These are phyloP conservation scores for Thaumatotibia leucotreta DNA, from an alignment of 1,140 invertebrate genomes.

Conservation along the genomic window DNA sequence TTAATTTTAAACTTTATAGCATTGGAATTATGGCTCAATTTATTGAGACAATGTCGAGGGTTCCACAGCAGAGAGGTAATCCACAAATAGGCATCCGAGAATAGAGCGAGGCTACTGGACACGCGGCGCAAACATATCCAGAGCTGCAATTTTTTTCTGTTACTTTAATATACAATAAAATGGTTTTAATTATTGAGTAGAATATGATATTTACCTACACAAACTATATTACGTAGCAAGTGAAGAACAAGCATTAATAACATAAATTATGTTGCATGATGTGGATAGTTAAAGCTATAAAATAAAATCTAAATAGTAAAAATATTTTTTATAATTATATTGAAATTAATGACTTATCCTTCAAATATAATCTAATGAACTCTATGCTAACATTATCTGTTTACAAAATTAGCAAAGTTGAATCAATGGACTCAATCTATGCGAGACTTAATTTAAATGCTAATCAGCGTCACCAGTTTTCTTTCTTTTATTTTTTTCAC, in stretches of 20 bases:
- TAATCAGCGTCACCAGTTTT: not conserved
- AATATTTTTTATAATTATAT: too few relatives aligned
- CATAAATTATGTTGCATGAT: too few relatives aligned
- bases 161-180: conserved; percentile 8
- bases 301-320: too few relatives aligned
- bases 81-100: conserved; percentile 73
- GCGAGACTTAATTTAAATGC: not conserved
- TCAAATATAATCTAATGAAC: too few relatives aligned
- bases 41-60: conserved; percentile 31
- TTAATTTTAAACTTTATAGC: conserved; percentile 42
- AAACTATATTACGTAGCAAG: too few relatives aligned
- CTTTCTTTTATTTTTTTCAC: not conserved
- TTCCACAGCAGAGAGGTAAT: conserved; percentile 52
- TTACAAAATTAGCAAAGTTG: not conserved
- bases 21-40: conserved; percentile 48
- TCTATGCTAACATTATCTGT: too few relatives aligned
- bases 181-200: too few relatives aligned
- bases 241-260: too few relatives aligned
- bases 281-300: too few relatives aligned
- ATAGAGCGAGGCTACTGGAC: conserved; percentile 75
- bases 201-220: too few relatives aligned
- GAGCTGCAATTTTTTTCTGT: conserved; percentile 49
- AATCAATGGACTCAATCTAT: not conserved
- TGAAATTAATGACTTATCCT: too few relatives aligned
- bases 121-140: conserved; percentile 59